phyloP scores from a whole-genome alignment of 2,113 vertebrate genomes.

The Mobula hypostoma region DNA sequence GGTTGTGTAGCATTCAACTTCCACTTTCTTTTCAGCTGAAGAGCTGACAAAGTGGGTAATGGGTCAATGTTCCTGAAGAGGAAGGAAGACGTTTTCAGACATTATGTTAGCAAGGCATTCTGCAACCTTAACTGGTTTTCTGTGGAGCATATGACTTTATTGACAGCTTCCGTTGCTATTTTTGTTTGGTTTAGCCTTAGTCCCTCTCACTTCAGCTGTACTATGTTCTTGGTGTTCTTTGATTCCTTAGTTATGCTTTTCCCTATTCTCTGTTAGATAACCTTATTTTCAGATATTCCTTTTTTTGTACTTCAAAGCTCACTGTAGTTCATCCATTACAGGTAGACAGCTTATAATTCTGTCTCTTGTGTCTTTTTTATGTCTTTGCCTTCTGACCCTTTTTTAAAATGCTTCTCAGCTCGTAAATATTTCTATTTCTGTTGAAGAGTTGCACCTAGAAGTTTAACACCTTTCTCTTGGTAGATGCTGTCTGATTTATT shows the following conservation, averaged over 20 bases:
- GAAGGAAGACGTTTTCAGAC: too few species aligned
- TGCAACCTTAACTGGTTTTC: too few species aligned
- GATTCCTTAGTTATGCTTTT: not conserved
- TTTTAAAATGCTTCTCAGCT: not conserved
- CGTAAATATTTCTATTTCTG: not conserved
- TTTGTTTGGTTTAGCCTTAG: not conserved
- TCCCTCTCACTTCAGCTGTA: not conserved
- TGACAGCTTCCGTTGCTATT: too few species aligned
- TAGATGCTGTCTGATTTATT: not conserved
- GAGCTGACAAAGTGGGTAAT: too few species aligned
- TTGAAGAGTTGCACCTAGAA: not conserved
- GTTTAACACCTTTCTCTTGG: not conserved
- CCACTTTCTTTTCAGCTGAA: too few species aligned
- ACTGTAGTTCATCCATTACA: not conserved
- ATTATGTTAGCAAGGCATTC: too few species aligned
- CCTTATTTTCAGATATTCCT: not conserved
- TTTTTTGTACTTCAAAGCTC: not conserved
- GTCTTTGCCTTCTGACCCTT: not conserved
- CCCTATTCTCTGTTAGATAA: not conserved
- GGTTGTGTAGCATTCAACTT: too few species aligned
- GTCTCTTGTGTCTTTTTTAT: not conserved
- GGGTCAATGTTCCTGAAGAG: too few species aligned
- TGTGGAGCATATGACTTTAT: too few species aligned
- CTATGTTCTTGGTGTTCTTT: not conserved
- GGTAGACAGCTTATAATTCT: not conserved